Base-by-base conservation (phyloP, 1,140 invertebrate genomes). In the Telenomus remus region DNA sequence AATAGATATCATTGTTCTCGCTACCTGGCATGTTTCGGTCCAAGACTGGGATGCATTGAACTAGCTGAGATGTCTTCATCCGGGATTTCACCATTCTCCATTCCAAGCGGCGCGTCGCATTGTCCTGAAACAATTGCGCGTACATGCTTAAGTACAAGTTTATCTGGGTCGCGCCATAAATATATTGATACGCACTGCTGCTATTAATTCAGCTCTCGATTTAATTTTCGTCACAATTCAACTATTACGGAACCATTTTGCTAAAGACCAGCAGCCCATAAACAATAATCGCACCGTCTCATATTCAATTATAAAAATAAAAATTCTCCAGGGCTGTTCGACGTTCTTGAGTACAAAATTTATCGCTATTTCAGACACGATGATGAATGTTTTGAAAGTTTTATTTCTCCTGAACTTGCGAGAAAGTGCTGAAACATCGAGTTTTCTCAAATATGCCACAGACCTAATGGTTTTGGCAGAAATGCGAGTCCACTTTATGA, bases 1-100 rank as follows among this genome's bases (percentile, higher is more conserved):
- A n/a, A 43, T 63, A 59, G 78, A 84, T 82, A 79, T 78, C 57
- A 80, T 81, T 82, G 79, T 83, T 83, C 79, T 75, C 85, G 84
- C 46, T 89, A 92, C 91, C 91, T 89, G 76, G 89, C 91, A 83
- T 90, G 89, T 73, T 90, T 89, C 11, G 91, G 91, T 19, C 91
- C 91, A 49, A 92, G 90, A 42, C 88, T 89, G 11, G 87, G 85
- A 81, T 90, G 91, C 66, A 90, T 90, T 42, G 91, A 91, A 76
- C 90, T 91, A 50, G 91, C 91, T 35, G 89, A 86, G 65, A 92
- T 91, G 76, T 90, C 90, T 74, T 89, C 83, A 81, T 92, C 90
- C 42, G 87, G 86, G 70, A 92, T 92, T 66, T 86, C 87, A 60
- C 91, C 90, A 60, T 84, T 90, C 84, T 91, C 90, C 91, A 92